phyloP scores from a whole-genome alignment of 2,113 vertebrate species.

The Pyxicephalus adspersus region DNA sequence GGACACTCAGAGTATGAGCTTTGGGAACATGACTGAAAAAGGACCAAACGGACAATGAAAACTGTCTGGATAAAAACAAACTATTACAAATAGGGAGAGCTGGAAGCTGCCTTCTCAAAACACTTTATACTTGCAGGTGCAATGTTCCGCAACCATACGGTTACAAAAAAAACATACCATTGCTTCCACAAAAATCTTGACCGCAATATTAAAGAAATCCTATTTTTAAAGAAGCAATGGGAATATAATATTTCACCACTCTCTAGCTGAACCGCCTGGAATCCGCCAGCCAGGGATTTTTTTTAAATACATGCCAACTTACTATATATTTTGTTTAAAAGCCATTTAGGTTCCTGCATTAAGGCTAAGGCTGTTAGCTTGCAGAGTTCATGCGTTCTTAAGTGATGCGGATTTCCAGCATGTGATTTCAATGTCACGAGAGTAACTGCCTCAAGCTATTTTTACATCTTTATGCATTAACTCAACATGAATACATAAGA shows the following conservation, averaged over 20 bases:
- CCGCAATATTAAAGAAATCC: conserved; percentile 9
- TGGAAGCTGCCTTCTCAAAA: too few species aligned
- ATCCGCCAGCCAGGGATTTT: conserved; percentile 31
- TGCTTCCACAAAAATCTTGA: background rate
- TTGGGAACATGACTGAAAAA: too few species aligned
- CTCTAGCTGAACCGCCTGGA: conserved; percentile 2
- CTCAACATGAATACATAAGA: conserved; percentile 62
- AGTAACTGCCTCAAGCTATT: conserved; percentile 66
- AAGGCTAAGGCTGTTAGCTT: conserved; percentile 37
- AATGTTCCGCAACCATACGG: too few species aligned
- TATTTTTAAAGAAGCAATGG: background rate
- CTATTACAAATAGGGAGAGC: too few species aligned
- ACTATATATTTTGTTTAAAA: conserved; percentile 58
- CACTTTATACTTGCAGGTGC: too few species aligned
- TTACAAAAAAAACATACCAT: background rate
- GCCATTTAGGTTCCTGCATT: conserved; percentile 53
- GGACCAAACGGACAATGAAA: too few species aligned
- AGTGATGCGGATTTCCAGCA: conserved; percentile 67
- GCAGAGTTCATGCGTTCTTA: conserved; percentile 65
- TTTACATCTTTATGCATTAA: conserved; percentile 63
- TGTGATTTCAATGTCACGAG: conserved; percentile 70
- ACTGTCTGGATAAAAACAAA: too few species aligned
- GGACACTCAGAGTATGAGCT: too few species aligned
- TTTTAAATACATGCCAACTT: conserved; percentile 45
- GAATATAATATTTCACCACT: conserved; percentile 40